phyloP scores from a whole-genome alignment of 2,888 invertebrate species.

The Drosophila ochracea region DNA sequence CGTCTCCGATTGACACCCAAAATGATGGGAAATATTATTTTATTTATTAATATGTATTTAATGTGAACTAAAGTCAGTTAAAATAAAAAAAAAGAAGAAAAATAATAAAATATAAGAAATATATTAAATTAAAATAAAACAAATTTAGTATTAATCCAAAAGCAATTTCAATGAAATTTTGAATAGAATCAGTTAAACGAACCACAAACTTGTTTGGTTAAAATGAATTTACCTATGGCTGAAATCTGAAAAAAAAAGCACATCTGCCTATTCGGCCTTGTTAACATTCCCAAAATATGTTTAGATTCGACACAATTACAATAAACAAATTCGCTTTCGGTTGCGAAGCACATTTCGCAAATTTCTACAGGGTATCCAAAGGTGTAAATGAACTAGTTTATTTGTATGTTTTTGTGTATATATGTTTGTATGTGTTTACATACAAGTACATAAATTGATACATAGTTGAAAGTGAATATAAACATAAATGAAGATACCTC shows the following conservation, averaged over 20 bases:
- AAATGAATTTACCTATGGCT: not conserved
- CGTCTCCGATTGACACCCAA: not conserved
- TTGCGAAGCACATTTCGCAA: not conserved
- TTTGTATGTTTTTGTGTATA: not conserved
- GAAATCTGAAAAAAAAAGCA: not conserved
- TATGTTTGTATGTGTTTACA: not conserved
- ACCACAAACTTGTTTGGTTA: not conserved
- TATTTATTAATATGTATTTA: not conserved
- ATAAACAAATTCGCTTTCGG: not conserved
- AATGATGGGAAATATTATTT: not conserved
- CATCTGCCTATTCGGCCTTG: not conserved
- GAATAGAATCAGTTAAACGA: not conserved
- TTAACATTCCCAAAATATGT: not conserved
- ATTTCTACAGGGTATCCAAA: not conserved
- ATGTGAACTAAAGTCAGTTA: not conserved
- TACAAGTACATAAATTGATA: not conserved
- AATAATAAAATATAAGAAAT: not conserved
- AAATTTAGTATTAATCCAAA: not conserved
- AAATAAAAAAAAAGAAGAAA: not conserved
- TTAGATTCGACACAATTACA: not conserved
- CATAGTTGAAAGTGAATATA: not conserved
- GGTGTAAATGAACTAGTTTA: not conserved
- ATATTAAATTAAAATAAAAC: not conserved
- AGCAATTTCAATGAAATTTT: not conserved
- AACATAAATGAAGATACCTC: conserved; percentile 4